These are phyloP conservation scores for Mesochorus sp. DNA, from an alignment of 2,888 invertebrate species.

Conservation along the genomic window DNA sequence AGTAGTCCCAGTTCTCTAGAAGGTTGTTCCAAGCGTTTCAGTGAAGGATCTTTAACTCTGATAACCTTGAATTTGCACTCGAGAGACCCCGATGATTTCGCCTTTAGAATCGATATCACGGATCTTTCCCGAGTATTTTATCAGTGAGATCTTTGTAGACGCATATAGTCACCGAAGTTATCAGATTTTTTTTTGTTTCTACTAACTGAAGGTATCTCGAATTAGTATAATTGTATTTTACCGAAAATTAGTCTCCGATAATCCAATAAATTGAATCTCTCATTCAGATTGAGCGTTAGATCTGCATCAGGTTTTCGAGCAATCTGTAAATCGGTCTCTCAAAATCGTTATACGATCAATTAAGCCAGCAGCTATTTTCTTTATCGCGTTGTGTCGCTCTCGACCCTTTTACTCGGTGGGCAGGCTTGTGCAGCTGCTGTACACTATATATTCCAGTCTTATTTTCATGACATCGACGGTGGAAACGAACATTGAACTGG, in stretches of 20 bases:
- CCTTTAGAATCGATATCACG: no score
- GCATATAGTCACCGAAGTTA: no score
- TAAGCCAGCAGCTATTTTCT: conserved; percentile 4
- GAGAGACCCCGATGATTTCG: no score
- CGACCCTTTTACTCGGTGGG: no score
- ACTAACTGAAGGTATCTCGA: not conserved
- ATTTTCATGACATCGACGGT: conserved; percentile 34
- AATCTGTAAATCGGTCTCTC: not conserved
- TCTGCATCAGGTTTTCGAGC: not conserved
- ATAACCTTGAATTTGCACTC: no score
- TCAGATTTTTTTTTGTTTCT: no score
- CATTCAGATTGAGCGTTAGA: not conserved
- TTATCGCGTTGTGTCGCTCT: not conserved
- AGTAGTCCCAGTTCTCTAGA: no score
- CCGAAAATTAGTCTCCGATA: not conserved
- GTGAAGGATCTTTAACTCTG: no score
- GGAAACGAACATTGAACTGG: not conserved
- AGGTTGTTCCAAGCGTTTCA: no score
- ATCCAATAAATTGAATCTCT: not conserved
- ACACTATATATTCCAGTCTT: conserved; percentile 21
- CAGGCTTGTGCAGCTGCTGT: conserved; percentile 2
- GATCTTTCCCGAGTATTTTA: no score
- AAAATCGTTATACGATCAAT: conserved; percentile 11
- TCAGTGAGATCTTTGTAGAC: no score
- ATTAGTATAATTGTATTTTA: conserved; percentile 3